Base-by-base conservation (phyloP, 2,797 vertebrate species). In the Trachurus trachurus region DNA sequence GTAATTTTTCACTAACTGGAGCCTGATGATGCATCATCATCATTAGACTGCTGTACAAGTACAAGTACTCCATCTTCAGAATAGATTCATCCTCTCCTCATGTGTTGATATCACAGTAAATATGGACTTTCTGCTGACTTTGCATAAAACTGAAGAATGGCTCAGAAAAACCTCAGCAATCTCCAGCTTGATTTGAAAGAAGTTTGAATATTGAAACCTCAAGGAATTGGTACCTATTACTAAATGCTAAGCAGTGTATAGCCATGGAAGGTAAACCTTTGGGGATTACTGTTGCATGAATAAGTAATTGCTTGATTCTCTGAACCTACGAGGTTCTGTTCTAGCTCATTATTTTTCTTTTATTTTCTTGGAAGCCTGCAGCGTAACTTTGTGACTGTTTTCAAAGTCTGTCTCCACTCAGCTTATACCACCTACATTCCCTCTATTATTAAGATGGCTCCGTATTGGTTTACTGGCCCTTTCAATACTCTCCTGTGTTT, bases 401-500 rank as follows among this genome's bases (percentile, higher is more conserved):
- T 54, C 31, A 77, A 42, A 63, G 66, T 56, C 52, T 40, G 62
- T 68, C 4, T 61, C 50, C 45, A 9, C 31, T 21, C 29, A 13
- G 50, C 56, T 42, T 65, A 2, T 63, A 17, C 63, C 77, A 80
- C 31, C 44, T 70, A 16, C 52, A 66, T 61, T 34, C 17, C 17
- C n/a, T 63, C 17, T 73, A 60, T 78, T 86, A 78, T 67, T 59
- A 31, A 66, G 60, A 80, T 37, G 50, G 6, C 52, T 78, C 52
- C 22, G 40, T 60, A 54, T 66, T 72, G 47, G 29, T 42, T 71
- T 67, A 59, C 50, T 83, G 45, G 47, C 44, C 44, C 78, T 81
- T 64, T 60, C 34, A 74, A 17, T 56, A 65, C 61, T 42, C 58
- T 65, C 42, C 56, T 78, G 74, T 82, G 75, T 82, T 75, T 74